These are phyloP conservation scores for Carassius auratus DNA, from an alignment of 2,113 vertebrate genomes.

Conservation along the genomic window DNA sequence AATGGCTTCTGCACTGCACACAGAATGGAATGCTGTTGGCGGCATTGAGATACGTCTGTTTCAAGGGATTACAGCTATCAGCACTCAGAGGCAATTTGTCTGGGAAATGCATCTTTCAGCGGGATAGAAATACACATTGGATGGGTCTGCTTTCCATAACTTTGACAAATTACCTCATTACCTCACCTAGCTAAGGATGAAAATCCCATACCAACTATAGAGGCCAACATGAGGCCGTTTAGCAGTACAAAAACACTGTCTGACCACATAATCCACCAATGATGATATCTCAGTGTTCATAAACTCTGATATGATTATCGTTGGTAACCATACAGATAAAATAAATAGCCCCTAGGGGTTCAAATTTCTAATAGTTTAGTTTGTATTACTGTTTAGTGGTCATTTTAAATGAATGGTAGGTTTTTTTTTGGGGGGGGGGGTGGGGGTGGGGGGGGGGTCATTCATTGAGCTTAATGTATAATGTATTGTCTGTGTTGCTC, in stretches of 20 bases:
- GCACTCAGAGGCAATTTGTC: conserved; percentile 67
- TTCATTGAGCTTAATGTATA: neutral
- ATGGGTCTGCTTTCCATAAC: conserved; percentile 57
- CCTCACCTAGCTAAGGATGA: conserved; percentile 58
- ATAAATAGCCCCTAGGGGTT: neutral
- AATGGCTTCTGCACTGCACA: conserved; percentile 69
- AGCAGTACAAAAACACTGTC: conserved; percentile 31
- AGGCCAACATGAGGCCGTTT: conserved; percentile 26
- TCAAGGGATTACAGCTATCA: conserved; percentile 72
- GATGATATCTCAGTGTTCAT: conserved; percentile 17
- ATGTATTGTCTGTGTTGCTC: neutral
- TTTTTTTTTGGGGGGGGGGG: neutral
- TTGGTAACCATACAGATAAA: neutral
- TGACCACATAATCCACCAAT: neutral
- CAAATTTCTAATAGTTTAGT: neutral
- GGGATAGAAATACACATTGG: conserved; percentile 64
- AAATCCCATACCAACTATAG: conserved; percentile 34
- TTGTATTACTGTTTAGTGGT: neutral
- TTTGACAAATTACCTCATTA: conserved; percentile 70
- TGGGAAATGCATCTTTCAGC: conserved; percentile 62
- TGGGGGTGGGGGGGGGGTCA: too few relatives aligned
- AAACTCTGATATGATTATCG: neutral
- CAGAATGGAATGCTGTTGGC: conserved; percentile 55
- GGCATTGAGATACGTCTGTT: conserved; percentile 64
- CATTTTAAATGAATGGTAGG: neutral